Percentiles rank a stretch among this genome's conserved stretches.
These are phyloP conservation scores for Chamaetylas fuelleborni DNA, from an alignment of 2,113 vertebrate species.

Conservation along the genomic window DNA sequence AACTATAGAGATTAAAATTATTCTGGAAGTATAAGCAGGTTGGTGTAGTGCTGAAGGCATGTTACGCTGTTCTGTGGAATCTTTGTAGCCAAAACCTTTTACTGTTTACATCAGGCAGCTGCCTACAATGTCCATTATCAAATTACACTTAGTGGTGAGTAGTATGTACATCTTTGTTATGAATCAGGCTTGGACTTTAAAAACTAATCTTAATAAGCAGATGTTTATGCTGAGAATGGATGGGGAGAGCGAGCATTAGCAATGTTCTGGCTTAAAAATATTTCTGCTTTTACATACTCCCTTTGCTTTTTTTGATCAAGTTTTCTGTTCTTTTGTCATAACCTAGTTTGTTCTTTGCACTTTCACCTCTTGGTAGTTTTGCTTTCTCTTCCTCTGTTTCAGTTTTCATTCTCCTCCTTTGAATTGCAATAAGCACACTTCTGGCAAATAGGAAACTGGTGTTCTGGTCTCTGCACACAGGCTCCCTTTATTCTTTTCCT, in stretches of 20 bases:
- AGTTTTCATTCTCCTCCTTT: neutral
- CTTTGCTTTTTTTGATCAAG: neutral
- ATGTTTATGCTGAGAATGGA: neutral
- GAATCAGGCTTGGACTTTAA: neutral
- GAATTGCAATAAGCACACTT: neutral
- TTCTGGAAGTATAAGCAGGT: neutral
- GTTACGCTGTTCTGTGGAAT: neutral
- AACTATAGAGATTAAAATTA: neutral
- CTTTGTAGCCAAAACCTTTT: neutral
- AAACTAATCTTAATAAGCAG: neutral
- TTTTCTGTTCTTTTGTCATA: neutral
- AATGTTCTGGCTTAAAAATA: neutral
- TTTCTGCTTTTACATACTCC: neutral
- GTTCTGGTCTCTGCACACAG: neutral
- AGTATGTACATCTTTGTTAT: neutral
- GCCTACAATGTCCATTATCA: neutral
- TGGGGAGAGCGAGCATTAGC: neutral
- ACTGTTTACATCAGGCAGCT: neutral
- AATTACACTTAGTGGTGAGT: neutral
- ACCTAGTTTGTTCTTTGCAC: neutral
- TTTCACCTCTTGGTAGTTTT: constrained; percentile 3
- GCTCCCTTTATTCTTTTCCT: neutral
- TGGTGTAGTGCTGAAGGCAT: neutral
- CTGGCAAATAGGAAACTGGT: neutral
- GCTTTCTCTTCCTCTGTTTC: constrained; percentile 24